Base-by-base conservation (phyloP, 2,113 vertebrate genomes). In the Spilogale gracilis region DNA sequence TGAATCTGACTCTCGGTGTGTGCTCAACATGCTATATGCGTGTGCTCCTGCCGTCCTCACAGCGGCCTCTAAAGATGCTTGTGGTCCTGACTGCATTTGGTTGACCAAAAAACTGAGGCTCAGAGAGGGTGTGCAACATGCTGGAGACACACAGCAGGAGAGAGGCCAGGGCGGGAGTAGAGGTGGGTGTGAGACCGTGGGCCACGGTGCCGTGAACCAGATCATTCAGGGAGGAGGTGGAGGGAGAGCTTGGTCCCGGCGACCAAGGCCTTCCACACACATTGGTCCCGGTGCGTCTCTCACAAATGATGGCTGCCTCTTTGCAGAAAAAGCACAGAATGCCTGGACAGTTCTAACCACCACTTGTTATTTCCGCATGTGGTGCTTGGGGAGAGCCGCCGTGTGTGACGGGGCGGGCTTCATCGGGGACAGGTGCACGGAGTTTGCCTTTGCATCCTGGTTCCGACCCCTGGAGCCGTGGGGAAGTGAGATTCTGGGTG, bases 121-220 rank as follows among this genome's bases (percentile, higher is more conserved):
- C 60, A 38, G 60, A 56, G 58, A 50, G 27, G 80, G 23, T 50
- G 30, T n/a, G 65, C 14, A 0, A 6, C 61, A 30, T 56, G 6
- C 71, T 9, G 54, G 1, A 10, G 45, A 0, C n/a, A 11, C 54
- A 56, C 21, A 56, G 90, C 61, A 32, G 4, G 91, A 1, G 23
- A 50, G 45, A 2, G 6, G 17, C 23, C 0, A 0, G 9, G 25
- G 10, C 20, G 45, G 82, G 48, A 63, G 11, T 38, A 0, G 0
- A 2, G 13, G 0, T 1, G 1, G 43, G 13, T 14, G 10, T 0
- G 60, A 13, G n/a, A 4, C 50, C 10, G 10, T 2, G 18, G 17
- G 9, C 54, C 9, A 0, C 14, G 0, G 0, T 0, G 21, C 73
- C 1, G 0, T 2, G 5, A 0, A 1, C 4, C 0, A 3, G 1